Evolutionary conservation across 2,113 vertebrate genomes (phyloP).

Genomic region (Pangasianodon gigas): DNA sequence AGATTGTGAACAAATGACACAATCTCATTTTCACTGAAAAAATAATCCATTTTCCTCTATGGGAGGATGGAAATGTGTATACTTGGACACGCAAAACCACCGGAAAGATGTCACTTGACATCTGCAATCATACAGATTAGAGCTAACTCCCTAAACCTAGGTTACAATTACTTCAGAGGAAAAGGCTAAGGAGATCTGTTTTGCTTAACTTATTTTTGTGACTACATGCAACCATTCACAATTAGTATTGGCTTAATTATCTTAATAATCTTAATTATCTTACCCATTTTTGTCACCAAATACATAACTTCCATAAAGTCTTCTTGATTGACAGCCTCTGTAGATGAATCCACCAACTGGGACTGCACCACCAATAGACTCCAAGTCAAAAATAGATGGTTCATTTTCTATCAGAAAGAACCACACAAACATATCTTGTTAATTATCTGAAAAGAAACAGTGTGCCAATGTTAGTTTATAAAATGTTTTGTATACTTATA

Average conservation of each 20-base stretch:
- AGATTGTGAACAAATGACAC: slow-evolving; percentile 24
- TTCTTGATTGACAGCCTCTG: slow-evolving; percentile 93
- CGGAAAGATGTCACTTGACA: slow-evolving; percentile 48
- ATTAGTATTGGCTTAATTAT: background rate
- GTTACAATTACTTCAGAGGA: slow-evolving; percentile 9
- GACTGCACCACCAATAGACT: slow-evolving; percentile 83
- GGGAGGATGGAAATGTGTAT: slow-evolving; percentile 55
- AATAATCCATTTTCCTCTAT: slow-evolving; percentile 52
- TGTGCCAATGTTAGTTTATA: background rate
- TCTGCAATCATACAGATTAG: slow-evolving; percentile 25
- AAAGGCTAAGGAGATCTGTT: background rate
- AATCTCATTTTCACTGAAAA: slow-evolving; percentile 63
- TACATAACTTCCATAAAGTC: slow-evolving; percentile 92
- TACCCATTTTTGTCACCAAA: slow-evolving; percentile 96
- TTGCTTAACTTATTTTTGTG: background rate
- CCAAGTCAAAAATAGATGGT: slow-evolving; percentile 90
- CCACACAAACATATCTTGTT: slow-evolving; percentile 4
- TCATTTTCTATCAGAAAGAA: slow-evolving; percentile 83
- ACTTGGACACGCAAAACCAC: slow-evolving; percentile 51
- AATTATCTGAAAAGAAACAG: background rate
- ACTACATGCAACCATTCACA: background rate
- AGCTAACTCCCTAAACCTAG: background rate
- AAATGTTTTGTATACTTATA: background rate
- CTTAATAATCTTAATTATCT: slow-evolving; percentile 67
- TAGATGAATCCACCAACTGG: slow-evolving; percentile 95